Evolutionary conservation across 1,140 invertebrate genomes (phyloP).

Genomic region (Colletes latitarsis): DNA sequence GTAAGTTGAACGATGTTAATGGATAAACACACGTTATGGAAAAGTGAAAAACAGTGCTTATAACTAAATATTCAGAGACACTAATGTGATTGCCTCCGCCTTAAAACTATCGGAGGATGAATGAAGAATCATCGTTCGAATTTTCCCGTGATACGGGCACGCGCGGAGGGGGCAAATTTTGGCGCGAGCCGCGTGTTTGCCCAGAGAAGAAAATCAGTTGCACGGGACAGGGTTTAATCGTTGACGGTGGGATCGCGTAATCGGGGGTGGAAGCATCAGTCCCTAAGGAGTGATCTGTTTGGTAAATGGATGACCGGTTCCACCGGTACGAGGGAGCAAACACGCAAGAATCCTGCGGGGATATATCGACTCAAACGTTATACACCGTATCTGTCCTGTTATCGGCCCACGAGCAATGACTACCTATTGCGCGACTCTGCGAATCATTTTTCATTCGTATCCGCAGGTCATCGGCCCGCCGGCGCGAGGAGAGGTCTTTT

Average conservation of each 20-base stretch:
- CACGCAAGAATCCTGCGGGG: slow-evolving; percentile 61
- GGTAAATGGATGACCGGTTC: slow-evolving; percentile 53
- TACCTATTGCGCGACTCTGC: slow-evolving; percentile 42
- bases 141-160: no score
- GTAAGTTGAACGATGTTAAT: no score
- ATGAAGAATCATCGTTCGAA: no score
- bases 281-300: slow-evolving; percentile 58
- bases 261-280: slow-evolving; percentile 50
- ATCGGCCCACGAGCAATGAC: slow-evolving; percentile 38
- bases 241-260: slow-evolving; percentile 22
- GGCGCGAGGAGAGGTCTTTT: slow-evolving; percentile 1
- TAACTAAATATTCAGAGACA: no score
- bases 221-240: slow-evolving; percentile 43
- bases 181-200: no score
- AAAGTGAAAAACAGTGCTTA: no score
- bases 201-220: slow-evolving; percentile 1
- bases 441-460: slow-evolving; percentile 45
- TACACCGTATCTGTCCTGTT: slow-evolving; percentile 51
- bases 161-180: no score
- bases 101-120: no score
- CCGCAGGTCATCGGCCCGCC: slow-evolving; percentile 36
- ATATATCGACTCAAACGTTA: slow-evolving; percentile 57
- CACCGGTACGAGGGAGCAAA: slow-evolving; percentile 18
- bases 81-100: no score
- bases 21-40: no score